These are phyloP conservation scores for Anagrus nilaparvatae DNA, from an alignment of 1,140 invertebrate genomes.

Conservation along the genomic window DNA sequence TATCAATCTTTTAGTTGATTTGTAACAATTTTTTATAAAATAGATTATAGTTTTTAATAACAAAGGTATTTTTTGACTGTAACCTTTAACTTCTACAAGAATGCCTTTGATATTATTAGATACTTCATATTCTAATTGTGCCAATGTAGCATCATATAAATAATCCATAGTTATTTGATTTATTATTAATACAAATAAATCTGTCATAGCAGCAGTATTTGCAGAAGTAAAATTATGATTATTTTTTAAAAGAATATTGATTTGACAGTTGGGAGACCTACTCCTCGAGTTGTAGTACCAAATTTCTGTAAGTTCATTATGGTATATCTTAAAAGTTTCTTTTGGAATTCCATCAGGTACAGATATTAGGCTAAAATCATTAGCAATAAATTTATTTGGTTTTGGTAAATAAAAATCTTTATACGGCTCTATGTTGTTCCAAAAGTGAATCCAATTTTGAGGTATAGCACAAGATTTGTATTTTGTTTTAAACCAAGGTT, in stretches of 20 bases:
- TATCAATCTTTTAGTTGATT: too few species aligned
- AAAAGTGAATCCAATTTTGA: conserved; percentile 44
- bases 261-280: conserved; percentile 60
- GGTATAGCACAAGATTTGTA: conserved; percentile 52
- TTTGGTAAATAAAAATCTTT: conserved; percentile 57
- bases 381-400: conserved; percentile 72
- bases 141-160: conserved; percentile 65
- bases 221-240: neutral
- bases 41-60: conserved; percentile 22
- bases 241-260: neutral
- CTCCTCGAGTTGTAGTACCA: conserved; percentile 85
- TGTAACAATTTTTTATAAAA: too few species aligned
- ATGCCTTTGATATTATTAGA: conserved; percentile 54
- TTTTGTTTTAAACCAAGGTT: conserved; percentile 63
- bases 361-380: conserved; percentile 61
- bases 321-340: conserved; percentile 54
- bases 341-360: conserved; percentile 23
- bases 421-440: conserved; percentile 46
- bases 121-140: conserved; percentile 55
- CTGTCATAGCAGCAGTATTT: conserved; percentile 39
- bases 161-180: conserved; percentile 55
- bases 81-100: conserved; percentile 58
- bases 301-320: conserved; percentile 53
- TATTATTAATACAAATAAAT: conserved; percentile 50
- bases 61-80: conserved; percentile 68